These are phyloP conservation scores for Smittia sp. DNA, from an alignment of 2,888 invertebrate species.

Conservation along the genomic window DNA sequence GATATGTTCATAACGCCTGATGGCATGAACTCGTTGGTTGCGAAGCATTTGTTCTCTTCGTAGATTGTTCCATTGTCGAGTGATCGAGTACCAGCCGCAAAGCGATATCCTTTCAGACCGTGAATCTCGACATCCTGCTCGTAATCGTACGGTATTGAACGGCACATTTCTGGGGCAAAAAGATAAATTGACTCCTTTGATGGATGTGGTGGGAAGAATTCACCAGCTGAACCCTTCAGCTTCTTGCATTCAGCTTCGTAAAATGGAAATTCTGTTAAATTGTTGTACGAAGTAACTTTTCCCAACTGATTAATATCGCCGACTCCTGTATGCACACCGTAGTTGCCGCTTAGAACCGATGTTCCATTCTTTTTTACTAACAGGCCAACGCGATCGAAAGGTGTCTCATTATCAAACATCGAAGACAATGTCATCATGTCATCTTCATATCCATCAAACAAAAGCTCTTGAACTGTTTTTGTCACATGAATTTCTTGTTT, in stretches of 20 bases:
- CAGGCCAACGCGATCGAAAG: slow-evolving; percentile 64
- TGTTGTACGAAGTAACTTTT: slow-evolving; percentile 69
- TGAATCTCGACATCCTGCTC: slow-evolving; percentile 57
- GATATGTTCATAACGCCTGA: slow-evolving; percentile 67
- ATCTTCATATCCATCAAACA: slow-evolving; percentile 81
- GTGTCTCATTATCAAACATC: slow-evolving; percentile 54
- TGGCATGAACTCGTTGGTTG: slow-evolving; percentile 63
- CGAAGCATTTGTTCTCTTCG: slow-evolving; percentile 62
- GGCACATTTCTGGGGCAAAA: slow-evolving; percentile 75
- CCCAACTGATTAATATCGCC: slow-evolving; percentile 64
- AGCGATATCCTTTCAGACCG: slow-evolving; percentile 67
- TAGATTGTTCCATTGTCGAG: slow-evolving; percentile 62
- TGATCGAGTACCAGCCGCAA: slow-evolving; percentile 61
- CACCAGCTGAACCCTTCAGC: slow-evolving; percentile 73
- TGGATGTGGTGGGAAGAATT: slow-evolving; percentile 70
- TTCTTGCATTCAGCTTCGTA: slow-evolving; percentile 58
- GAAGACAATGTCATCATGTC: slow-evolving; percentile 66
- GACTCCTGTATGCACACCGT: slow-evolving; percentile 72
- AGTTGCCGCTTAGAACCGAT: slow-evolving; percentile 67
- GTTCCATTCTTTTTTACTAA: slow-evolving; percentile 71
- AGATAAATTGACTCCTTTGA: slow-evolving; percentile 58
- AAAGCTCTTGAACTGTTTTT: slow-evolving; percentile 64
- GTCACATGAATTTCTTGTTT: slow-evolving; percentile 60
- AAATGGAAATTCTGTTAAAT: slow-evolving; percentile 57
- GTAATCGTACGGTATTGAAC: slow-evolving; percentile 63